phyloP scores from a whole-genome alignment of 2,113 vertebrate species.

The Cromileptes altivelis region DNA sequence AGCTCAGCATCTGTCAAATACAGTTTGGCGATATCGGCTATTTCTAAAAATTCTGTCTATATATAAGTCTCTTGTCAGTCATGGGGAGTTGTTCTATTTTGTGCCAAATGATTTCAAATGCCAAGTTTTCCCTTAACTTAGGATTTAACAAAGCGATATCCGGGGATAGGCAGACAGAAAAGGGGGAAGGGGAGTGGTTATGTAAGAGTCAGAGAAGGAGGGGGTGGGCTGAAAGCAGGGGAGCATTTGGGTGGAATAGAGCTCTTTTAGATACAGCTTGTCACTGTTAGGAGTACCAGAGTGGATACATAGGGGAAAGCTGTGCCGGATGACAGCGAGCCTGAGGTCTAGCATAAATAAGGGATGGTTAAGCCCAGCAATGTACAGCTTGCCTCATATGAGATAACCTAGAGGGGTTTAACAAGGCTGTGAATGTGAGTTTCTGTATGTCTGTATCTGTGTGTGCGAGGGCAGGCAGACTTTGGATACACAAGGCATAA shows the following conservation, averaged over 20 bases:
- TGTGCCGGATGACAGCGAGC: conserved; percentile 58
- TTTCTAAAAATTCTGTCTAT: not conserved
- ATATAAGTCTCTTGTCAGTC: not conserved
- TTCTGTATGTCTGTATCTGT: conserved; percentile 28
- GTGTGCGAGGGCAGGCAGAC: not conserved
- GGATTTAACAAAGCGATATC: conserved; percentile 27
- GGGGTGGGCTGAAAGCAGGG: not conserved
- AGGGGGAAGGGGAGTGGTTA: not conserved
- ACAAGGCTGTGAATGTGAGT: conserved; percentile 36
- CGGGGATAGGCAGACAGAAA: not conserved
- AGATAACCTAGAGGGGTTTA: conserved; percentile 65
- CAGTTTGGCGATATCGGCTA: not conserved
- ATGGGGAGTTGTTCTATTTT: not conserved
- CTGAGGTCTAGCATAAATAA: conserved; percentile 78
- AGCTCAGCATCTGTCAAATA: conserved; percentile 6
- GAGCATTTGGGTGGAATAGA: conserved; percentile 33
- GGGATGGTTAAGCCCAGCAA: conserved; percentile 63
- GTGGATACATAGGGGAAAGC: conserved; percentile 46
- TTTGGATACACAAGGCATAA: conserved; percentile 42
- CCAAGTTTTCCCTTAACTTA: conserved; percentile 8
- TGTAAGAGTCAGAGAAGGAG: not conserved
- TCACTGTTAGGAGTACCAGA: conserved; percentile 46
- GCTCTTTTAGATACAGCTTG: conserved; percentile 42
- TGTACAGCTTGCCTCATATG: conserved; percentile 59
- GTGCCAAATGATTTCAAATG: too few species aligned